These are phyloP conservation scores for Syngnathus scovelli DNA, from an alignment of 2,113 vertebrate genomes.

Conservation along the genomic window DNA sequence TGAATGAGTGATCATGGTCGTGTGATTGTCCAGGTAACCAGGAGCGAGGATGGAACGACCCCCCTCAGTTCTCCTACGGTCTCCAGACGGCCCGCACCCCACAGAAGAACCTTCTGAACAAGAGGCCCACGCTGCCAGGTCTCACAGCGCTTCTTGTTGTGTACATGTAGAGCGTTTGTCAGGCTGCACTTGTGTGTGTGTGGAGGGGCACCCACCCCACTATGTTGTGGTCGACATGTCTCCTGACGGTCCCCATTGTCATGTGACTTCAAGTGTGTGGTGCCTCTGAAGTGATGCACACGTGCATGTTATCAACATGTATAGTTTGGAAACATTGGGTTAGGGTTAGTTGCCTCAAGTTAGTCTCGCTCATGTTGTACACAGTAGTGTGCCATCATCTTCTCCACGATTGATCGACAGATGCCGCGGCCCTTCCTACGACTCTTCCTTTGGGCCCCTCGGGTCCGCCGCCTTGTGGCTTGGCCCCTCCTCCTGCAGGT, in stretches of 20 bases:
- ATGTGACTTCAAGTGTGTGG: not conserved
- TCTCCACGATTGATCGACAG: slow-evolving; percentile 32
- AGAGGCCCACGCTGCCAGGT: slow-evolving; percentile 67
- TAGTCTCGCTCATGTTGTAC: too few relatives aligned
- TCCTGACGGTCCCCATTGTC: not conserved
- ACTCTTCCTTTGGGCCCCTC: slow-evolving; percentile 41
- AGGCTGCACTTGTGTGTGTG: not conserved
- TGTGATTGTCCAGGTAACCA: slow-evolving; percentile 75
- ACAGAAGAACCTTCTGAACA: slow-evolving; percentile 69
- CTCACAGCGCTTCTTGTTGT: not conserved
- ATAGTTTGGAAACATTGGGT: too few relatives aligned
- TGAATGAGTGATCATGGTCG: not conserved
- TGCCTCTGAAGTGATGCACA: too few relatives aligned
- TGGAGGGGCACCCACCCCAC: not conserved
- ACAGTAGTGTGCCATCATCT: not conserved
- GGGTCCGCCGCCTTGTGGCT: slow-evolving; percentile 55
- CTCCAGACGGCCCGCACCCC: slow-evolving; percentile 72
- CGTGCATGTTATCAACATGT: not conserved
- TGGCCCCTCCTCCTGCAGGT: slow-evolving; percentile 40
- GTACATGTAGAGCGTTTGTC: not conserved
- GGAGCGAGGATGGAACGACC: slow-evolving; percentile 92
- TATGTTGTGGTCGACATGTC: too few relatives aligned
- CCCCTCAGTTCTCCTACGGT: slow-evolving; percentile 88
- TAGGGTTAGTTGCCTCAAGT: too few relatives aligned
- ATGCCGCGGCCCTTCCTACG: slow-evolving; percentile 20